Conservation (phyloP, 2,888 invertebrate species). For the Conomelus anceps region DNA sequence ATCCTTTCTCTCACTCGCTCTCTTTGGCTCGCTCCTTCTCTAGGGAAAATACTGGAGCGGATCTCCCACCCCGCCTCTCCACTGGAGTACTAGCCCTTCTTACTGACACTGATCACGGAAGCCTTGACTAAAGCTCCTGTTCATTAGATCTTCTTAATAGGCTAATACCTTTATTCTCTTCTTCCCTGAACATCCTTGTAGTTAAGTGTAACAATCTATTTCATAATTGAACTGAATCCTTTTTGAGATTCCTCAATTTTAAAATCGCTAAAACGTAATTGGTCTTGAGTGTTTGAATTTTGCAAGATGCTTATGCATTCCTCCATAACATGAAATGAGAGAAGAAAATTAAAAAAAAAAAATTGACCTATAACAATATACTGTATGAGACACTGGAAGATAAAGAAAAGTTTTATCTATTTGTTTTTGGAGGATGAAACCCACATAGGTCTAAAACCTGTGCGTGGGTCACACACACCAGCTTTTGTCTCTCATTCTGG, state of each 20-base stretch:
- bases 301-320: background rate
- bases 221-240: background rate
- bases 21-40: background rate
- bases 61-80: background rate
- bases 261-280: too few relatives aligned
- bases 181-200: background rate
- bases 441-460: too few relatives aligned
- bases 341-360: too few relatives aligned
- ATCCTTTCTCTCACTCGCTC: background rate
- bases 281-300: background rate
- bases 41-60: background rate
- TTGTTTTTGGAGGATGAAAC: too few relatives aligned
- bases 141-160: background rate
- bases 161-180: background rate
- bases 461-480: too few relatives aligned
- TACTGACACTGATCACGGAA: background rate
- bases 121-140: background rate
- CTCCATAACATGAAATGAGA: background rate
- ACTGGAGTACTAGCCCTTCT: background rate
- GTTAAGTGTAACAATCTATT: background rate
- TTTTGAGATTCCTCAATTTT: background rate
- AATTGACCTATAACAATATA: too few relatives aligned
- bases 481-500: background rate
- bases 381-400: too few relatives aligned
- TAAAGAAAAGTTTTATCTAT: too few relatives aligned